These are phyloP conservation scores for Diarsia brunnea DNA, from an alignment of 2,888 invertebrate species.

Conservation along the genomic window DNA sequence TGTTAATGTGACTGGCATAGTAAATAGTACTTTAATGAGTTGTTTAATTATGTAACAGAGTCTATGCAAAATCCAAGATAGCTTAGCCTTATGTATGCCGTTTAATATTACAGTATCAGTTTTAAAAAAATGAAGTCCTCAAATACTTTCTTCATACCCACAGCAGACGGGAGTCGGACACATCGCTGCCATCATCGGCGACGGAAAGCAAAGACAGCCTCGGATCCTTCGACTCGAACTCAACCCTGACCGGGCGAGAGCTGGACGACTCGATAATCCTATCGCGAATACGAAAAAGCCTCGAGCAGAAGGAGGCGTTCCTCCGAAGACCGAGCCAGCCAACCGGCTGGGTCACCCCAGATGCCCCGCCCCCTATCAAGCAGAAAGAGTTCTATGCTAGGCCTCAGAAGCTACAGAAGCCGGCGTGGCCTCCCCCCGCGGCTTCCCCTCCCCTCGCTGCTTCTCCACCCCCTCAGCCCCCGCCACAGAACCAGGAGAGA, in stretches of 20 bases:
- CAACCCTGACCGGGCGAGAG: conserved; percentile 92
- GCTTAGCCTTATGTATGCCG: neutral
- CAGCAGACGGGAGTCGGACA: conserved; percentile 91
- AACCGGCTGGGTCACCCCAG: conserved; percentile 90
- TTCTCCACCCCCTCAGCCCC: conserved; percentile 91
- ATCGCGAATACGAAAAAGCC: conserved; percentile 95
- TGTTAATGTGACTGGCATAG: neutral
- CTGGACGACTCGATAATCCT: conserved; percentile 94
- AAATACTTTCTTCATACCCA: conserved; percentile 52
- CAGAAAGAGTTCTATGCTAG: conserved; percentile 95
- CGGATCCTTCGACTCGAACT: conserved; percentile 93
- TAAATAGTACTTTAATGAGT: conserved; percentile 1
- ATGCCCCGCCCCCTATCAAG: conserved; percentile 89
- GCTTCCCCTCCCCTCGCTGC: conserved; percentile 87
- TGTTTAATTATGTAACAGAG: conserved; percentile 1
- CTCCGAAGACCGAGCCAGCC: conserved; percentile 94
- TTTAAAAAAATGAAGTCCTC: neutral
- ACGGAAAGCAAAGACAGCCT: conserved; percentile 93
- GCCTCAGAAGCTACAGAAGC: conserved; percentile 94
- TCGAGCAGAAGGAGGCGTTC: conserved; percentile 97
- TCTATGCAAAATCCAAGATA: neutral
- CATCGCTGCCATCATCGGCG: conserved; percentile 92
- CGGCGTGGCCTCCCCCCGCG: conserved; percentile 93
- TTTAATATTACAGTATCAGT: neutral
- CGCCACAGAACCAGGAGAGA: conserved; percentile 75